Percentiles rank a stretch among this genome's conserved stretches.
Conservation (phyloP, 2,113 vertebrate genomes). For the Trematomus loennbergii region DNA sequence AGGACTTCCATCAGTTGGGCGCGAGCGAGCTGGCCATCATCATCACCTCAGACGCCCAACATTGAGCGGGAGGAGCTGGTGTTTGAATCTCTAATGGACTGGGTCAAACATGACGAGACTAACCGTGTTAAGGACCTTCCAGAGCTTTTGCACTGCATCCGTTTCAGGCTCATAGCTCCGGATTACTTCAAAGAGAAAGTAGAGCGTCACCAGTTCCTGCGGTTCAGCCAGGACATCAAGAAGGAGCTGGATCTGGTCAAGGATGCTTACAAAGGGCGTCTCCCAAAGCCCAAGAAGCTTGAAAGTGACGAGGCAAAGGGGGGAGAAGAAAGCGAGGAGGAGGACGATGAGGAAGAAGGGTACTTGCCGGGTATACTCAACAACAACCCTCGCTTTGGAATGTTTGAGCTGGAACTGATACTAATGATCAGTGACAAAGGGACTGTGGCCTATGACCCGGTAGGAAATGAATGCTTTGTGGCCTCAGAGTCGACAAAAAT, state of each 20-base stretch:
- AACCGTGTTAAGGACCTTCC: slow-evolving; percentile 87
- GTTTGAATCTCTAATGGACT: slow-evolving; percentile 94
- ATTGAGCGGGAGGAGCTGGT: slow-evolving; percentile 90
- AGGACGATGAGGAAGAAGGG: slow-evolving; percentile 78
- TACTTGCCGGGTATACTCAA: slow-evolving; percentile 92
- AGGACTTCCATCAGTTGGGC: slow-evolving; percentile 90
- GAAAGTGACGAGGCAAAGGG: slow-evolving; percentile 51
- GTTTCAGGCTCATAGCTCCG: slow-evolving; percentile 90
- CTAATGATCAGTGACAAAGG: slow-evolving; percentile 93
- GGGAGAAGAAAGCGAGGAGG: slow-evolving; percentile 73
- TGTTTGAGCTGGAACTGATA: slow-evolving; percentile 95
- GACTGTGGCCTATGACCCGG: slow-evolving; percentile 92
- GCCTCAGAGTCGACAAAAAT: slow-evolving; percentile 92
- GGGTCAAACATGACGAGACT: slow-evolving; percentile 85
- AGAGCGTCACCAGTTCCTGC: slow-evolving; percentile 87
- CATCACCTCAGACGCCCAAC: slow-evolving; percentile 89
- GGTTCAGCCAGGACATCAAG: slow-evolving; percentile 87
- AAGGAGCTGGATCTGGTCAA: slow-evolving; percentile 94
- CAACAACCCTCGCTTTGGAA: slow-evolving; percentile 95
- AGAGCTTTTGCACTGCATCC: slow-evolving; percentile 91
- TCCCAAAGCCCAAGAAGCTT: slow-evolving; percentile 86
- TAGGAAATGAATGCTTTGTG: slow-evolving; percentile 92
- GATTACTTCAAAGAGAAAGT: slow-evolving; percentile 91
- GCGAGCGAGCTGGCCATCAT: slow-evolving; percentile 89
- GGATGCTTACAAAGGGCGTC: slow-evolving; percentile 88